Base-by-base conservation (phyloP, 2,797 vertebrate species). In the Helicolenus hilgendorfi region DNA sequence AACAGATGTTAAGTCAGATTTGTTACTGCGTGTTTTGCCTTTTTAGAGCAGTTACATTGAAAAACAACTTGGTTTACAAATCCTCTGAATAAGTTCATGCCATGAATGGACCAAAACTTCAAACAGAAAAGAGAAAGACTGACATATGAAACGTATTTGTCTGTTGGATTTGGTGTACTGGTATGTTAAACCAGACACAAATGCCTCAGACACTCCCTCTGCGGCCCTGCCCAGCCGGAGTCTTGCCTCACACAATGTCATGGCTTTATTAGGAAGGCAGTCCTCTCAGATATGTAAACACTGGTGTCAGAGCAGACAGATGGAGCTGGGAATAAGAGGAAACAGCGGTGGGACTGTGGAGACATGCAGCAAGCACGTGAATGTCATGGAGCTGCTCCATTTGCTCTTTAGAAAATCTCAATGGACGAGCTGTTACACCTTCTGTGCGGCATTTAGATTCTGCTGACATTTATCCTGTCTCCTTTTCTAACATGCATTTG, bases 201-300 rank as follows among this genome's bases (percentile, higher is more conserved):
- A 72, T 4, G 35, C 56, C n/a, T 4, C 29, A 67, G 33, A 26
- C 22, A 13, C 9, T 63, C 49, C 11, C 67, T 68, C 20, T 72
- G 14, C 0, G 4, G 58, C 41, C 15, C 64, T 45, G 27, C 27
- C 38, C 11, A n/a, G 58, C 53, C 15, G 1, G 3, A 79, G 68
- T 80, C 22, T 59, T 45, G n/a, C 49, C 41, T 76, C 68, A 13
- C 65, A 77, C 63, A 77, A 8, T 88, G 79, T 70, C 83, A 60
- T 62, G 58, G 62, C 89, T 95, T 89, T 92, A 87, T 93, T 88
- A 79, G 85, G 87, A 92, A 78, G 69, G 77, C 69, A 82, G 77
- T 77, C 70, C 29, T 75, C 83, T 73, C 64, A 79, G 79, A 90
- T 78, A 92, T 92, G 92, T 91, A 94, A 93, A 94, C 85, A 86